A percentile compares a stretch with the other conserved stretches of the same genome.
phyloP scores from a whole-genome alignment of 2,797 vertebrate genomes.

The Phoxinus dragarum region DNA sequence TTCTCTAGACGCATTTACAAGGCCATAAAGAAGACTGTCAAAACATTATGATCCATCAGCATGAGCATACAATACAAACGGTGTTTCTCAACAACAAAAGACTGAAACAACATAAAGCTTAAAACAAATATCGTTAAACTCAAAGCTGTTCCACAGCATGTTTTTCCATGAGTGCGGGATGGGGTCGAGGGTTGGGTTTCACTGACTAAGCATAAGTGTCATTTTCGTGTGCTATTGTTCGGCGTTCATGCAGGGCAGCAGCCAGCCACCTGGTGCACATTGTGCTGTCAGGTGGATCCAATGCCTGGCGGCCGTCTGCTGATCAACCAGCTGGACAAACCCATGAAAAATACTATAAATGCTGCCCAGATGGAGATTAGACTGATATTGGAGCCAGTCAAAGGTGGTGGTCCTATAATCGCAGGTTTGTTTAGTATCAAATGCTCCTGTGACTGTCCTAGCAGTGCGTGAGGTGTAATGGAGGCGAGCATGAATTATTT shows the following conservation, averaged over 20 bases:
- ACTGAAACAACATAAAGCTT: constrained; percentile 2
- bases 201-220: constrained; percentile 43
- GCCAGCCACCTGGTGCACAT: constrained; percentile 70
- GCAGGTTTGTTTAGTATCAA: constrained; percentile 3
- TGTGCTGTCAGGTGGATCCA: constrained; percentile 60
- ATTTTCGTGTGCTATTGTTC: constrained; percentile 70
- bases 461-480: not conserved
- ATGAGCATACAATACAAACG: not conserved
- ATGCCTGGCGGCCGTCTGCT: constrained; percentile 61
- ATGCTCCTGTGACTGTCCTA: not conserved
- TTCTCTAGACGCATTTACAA: not conserved
- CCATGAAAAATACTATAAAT: not conserved
- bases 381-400: not conserved
- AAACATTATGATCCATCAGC: constrained; percentile 2
- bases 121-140: not conserved
- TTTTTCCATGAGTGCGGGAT: not conserved
- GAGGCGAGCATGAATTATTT: constrained; percentile 1
- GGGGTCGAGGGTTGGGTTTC: not conserved
- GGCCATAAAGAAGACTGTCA: not conserved
- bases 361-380: not conserved
- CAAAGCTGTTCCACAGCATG: not conserved
- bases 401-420: not conserved
- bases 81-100: not conserved
- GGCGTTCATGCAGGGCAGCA: constrained; percentile 48
- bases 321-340: not conserved